Percentiles rank a stretch among this genome's conserved stretches.
Evolutionary conservation across 2,797 vertebrate species (phyloP).

Genomic region (Bovichtus diacanthus): DNA sequence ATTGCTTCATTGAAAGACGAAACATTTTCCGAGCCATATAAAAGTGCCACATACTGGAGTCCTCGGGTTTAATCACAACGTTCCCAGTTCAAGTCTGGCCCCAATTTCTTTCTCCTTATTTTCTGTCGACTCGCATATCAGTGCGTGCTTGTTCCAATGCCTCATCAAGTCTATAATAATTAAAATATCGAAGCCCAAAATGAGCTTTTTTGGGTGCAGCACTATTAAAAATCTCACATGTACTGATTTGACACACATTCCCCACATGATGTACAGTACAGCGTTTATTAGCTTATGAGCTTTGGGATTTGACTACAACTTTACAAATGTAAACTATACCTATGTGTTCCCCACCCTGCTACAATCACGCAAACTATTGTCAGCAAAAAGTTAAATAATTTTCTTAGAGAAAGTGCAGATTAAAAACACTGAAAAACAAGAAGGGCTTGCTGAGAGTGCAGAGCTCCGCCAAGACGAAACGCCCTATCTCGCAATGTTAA

Average conservation of each 20-base stretch:
- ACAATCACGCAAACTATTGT: background rate
- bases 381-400: background rate
- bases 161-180: background rate
- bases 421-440: too few relatives aligned
- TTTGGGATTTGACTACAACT: background rate
- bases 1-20: background rate
- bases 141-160: background rate
- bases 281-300: background rate
- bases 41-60: background rate
- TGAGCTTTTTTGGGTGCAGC: background rate
- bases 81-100: slow-evolving; percentile 10
- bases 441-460: too few relatives aligned
- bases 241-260: background rate
- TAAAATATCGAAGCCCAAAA: background rate
- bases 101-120: too few relatives aligned
- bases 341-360: background rate
- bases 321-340: background rate
- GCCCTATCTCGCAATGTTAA: too few relatives aligned
- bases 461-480: too few relatives aligned
- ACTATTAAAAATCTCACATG: background rate
- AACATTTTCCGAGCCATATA: background rate
- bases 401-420: too few relatives aligned
- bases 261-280: background rate
- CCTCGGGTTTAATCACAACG: slow-evolving; percentile 14
- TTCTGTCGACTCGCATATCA: background rate